These are phyloP conservation scores for Melieria omissa DNA, from an alignment of 2,888 invertebrate species.

Conservation along the genomic window DNA sequence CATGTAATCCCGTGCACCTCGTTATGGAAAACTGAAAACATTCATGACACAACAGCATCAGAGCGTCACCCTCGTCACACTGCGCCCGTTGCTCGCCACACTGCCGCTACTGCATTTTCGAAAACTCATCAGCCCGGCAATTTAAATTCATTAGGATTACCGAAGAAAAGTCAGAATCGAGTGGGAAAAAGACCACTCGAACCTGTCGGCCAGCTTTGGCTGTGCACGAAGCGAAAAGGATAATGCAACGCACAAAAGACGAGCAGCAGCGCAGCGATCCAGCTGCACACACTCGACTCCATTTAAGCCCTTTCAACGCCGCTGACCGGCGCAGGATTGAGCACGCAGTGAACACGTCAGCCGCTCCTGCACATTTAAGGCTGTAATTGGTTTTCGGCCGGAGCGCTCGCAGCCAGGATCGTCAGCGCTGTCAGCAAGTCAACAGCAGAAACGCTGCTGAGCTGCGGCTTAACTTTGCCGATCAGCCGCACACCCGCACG, in stretches of 20 bases:
- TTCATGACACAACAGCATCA: too few species aligned
- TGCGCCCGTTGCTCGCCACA: too few species aligned
- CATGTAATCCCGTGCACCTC: too few species aligned
- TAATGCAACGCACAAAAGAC: slow-evolving; percentile 50
- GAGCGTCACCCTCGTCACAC: too few species aligned
- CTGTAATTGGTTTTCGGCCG: slow-evolving; percentile 48
- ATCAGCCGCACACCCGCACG: background rate
- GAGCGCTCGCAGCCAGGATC: slow-evolving; percentile 15
- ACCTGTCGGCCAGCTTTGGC: slow-evolving; percentile 43
- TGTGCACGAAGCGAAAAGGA: slow-evolving; percentile 47
- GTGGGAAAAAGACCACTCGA: slow-evolving; percentile 32
- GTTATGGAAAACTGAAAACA: too few species aligned
- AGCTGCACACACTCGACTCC: slow-evolving; percentile 64
- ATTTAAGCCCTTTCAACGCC: slow-evolving; percentile 66
- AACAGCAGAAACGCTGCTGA: background rate
- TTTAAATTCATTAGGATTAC: slow-evolving; percentile 67
- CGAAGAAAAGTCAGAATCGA: slow-evolving; percentile 58
- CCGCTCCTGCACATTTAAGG: slow-evolving; percentile 38
- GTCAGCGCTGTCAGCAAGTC: slow-evolving; percentile 30
- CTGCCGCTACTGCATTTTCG: background rate
- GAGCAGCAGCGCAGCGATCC: slow-evolving; percentile 15
- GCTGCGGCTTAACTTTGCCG: slow-evolving; percentile 29
- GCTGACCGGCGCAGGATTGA: slow-evolving; percentile 43
- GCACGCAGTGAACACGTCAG: slow-evolving; percentile 42
- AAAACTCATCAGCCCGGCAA: slow-evolving; percentile 49